Base-by-base conservation (phyloP, 1,140 invertebrate genomes). In the Bombus ignitus region DNA sequence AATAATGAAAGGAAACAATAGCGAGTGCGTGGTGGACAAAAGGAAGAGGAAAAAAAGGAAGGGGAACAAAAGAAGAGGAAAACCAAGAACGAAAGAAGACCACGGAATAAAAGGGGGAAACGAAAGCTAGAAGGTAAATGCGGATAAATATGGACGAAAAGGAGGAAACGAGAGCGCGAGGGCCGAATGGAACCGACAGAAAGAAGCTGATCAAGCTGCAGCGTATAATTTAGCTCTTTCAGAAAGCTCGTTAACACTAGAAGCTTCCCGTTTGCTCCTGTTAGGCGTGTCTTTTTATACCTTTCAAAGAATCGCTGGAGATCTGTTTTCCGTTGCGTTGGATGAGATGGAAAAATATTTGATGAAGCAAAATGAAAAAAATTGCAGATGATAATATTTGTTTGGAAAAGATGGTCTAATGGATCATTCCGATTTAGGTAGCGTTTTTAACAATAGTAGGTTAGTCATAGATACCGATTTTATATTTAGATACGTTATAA, bases 181-280 rank as follows among this genome's bases (percentile, higher is more conserved):
- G 12, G 6, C 18, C 35, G 39, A 35, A 28, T 85, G 76, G 77
- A 35, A 71, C 59, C 32, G 42, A 70, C 68, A 73, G 82, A 90
- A 73, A 44, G 73, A 75, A 53, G 32, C 42, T 75, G 73, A 75
- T 53, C 44, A 75, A 53, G 42, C 44, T 75, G 22, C 44, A 74
- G n/a, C 44, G 72, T 75, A 53, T 75, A 75, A 75, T 75, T 75
- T 75, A 75, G 44, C 73, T 35, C 22, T 35, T 74, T 74, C 72
- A 47, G 42, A 32, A 47, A 74, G 72, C 72, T 74, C 72, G 72
- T 74, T 74, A 74, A 74, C 72, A 35, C 39, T 47, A 35, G 12
- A 22, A 53, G 42, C 42, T 35, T 74, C 9, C 18, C 73, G 18
- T 74, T 35, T 35, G 4, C n/a, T 53, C 32, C 22, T 18, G n/a